Evolutionary conservation across 2,888 invertebrate genomes (phyloP).

Genomic region (Chaitophorus viminalis): DNA sequence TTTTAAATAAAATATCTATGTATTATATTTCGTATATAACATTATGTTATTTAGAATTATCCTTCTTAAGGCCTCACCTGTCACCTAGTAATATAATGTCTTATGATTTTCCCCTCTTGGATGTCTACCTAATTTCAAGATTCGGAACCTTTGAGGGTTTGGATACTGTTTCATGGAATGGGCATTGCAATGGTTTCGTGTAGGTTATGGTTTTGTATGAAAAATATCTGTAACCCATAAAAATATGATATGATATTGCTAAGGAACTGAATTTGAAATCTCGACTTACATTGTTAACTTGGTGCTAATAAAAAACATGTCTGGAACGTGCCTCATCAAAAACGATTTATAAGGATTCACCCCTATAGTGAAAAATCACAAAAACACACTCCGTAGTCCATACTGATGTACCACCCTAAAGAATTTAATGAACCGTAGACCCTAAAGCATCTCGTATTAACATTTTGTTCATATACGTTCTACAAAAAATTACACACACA

Average conservation of each 20-base stretch:
- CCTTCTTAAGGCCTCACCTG: slow-evolving; percentile 30
- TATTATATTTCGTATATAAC: slow-evolving; percentile 16
- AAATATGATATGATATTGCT: slow-evolving; percentile 37
- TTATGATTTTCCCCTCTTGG: slow-evolving; percentile 7
- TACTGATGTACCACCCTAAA: slow-evolving; percentile 2
- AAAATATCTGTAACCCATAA: slow-evolving; percentile 32
- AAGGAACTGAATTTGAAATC: slow-evolving; percentile 48
- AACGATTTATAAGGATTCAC: slow-evolving; percentile 58
- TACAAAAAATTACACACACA: neutral
- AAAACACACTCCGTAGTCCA: neutral
- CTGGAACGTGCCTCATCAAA: slow-evolving; percentile 32
- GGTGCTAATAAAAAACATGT: slow-evolving; percentile 33
- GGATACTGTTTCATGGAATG: slow-evolving; percentile 46
- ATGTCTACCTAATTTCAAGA: slow-evolving; percentile 26
- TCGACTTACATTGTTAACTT: slow-evolving; percentile 55
- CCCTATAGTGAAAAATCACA: slow-evolving; percentile 41
- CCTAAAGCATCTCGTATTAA: slow-evolving; percentile 34
- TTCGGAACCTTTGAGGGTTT: slow-evolving; percentile 33
- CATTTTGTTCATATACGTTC: neutral
- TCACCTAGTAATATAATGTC: slow-evolving; percentile 21
- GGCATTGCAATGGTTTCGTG: slow-evolving; percentile 57
- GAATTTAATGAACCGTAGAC: slow-evolving; percentile 49
- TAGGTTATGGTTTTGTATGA: slow-evolving; percentile 37
- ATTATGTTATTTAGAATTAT: neutral
- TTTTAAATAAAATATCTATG: neutral